A percentile compares a stretch with the other conserved stretches of the same genome.
These are phyloP conservation scores for Chymomyza amoena DNA, from an alignment of 2,888 invertebrate species.

Conservation along the genomic window DNA sequence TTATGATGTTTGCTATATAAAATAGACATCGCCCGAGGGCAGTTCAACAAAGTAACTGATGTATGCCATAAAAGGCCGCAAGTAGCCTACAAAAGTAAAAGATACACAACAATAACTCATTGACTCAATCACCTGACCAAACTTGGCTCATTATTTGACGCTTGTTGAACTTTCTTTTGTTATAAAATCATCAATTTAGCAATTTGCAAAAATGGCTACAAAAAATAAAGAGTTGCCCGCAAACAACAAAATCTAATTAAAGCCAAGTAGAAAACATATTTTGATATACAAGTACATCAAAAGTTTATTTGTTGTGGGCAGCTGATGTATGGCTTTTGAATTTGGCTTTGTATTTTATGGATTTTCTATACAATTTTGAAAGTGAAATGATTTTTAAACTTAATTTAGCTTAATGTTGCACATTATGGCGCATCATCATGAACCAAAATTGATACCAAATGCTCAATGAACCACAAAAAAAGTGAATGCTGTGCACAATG, in stretches of 20 bases:
- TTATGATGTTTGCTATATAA: neutral
- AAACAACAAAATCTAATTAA: conserved; percentile 34
- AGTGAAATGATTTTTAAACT: conserved; percentile 21
- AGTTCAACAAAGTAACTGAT: neutral
- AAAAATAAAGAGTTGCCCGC: neutral
- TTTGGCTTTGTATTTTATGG: conserved; percentile 1
- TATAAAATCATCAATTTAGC: conserved; percentile 36
- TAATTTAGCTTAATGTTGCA: conserved; percentile 49
- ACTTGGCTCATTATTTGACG: neutral
- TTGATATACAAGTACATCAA: conserved; percentile 14
- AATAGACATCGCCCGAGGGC: neutral
- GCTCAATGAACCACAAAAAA: neutral
- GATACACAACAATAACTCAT: neutral
- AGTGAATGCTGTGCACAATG: neutral
- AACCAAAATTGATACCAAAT: neutral
- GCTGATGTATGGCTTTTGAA: conserved; percentile 18
- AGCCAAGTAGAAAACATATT: conserved; percentile 26
- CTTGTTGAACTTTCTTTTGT: conserved; percentile 48
- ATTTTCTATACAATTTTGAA: conserved; percentile 9
- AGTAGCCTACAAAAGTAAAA: neutral
- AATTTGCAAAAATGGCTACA: conserved; percentile 19
- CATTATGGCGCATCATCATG: conserved; percentile 53
- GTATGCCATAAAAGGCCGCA: neutral
- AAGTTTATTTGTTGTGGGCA: conserved; percentile 30
- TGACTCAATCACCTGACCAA: neutral